phyloP scores from a whole-genome alignment of 1,140 invertebrate species.

The Drosophila quadrilineata region DNA sequence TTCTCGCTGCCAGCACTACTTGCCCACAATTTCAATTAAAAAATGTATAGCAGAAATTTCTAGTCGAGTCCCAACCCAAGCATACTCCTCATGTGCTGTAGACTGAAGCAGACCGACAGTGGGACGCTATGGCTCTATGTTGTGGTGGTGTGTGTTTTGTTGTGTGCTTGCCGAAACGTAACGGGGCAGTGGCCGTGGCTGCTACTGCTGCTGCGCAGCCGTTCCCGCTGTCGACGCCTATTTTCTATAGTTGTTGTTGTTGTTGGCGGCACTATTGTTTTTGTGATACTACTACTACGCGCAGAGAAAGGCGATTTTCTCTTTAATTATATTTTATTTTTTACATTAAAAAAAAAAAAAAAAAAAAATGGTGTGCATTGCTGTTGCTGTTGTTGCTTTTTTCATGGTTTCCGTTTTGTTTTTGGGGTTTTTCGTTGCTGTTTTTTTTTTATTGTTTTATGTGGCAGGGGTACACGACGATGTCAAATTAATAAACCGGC shows the following conservation, averaged over 20 bases:
- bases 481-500: slow-evolving; percentile 78
- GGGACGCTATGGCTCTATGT: slow-evolving; percentile 52
- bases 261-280: slow-evolving; percentile 71
- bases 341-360: slow-evolving; percentile 60
- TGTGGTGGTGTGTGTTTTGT: too few species aligned
- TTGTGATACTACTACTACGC: slow-evolving; percentile 73
- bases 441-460: slow-evolving; percentile 21
- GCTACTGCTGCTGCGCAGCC: slow-evolving; percentile 33
- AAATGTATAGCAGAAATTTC: slow-evolving; percentile 72
- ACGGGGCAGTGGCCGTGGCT: slow-evolving; percentile 75
- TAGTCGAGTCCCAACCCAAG: slow-evolving; percentile 60
- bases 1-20: too few species aligned
- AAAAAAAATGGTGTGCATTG: slow-evolving; percentile 53
- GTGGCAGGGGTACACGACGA: slow-evolving; percentile 47
- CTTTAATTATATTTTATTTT: slow-evolving; percentile 80
- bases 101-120: slow-evolving; percentile 26
- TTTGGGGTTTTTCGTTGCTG: slow-evolving; percentile 35
- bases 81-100: slow-evolving; percentile 14
- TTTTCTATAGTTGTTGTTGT: slow-evolving; percentile 29
- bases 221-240: slow-evolving; percentile 37
- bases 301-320: slow-evolving; percentile 77
- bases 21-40: slow-evolving; percentile 64
- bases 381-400: slow-evolving; percentile 44
- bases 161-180: slow-evolving; percentile 75
- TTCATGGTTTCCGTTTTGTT: slow-evolving; percentile 61